Conservation (phyloP, 2,113 vertebrate genomes). For the Istiophorus platypterus region DNA sequence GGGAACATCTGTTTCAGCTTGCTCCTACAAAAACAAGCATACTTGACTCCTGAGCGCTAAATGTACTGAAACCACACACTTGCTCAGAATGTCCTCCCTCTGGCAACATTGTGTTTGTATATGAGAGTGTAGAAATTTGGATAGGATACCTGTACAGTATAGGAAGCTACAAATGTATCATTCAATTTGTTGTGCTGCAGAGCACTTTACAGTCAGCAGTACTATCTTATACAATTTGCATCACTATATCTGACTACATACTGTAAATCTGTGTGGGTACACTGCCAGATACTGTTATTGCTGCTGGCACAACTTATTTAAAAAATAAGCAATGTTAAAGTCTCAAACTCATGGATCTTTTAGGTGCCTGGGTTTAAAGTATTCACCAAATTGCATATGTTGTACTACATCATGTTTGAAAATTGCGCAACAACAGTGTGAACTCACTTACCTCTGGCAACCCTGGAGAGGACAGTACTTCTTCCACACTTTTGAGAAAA, state of each 20-base stretch:
- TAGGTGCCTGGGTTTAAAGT: constrained; percentile 38
- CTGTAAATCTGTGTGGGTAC: constrained; percentile 10
- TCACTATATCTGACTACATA: not conserved
- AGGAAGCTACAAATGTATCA: constrained; percentile 34
- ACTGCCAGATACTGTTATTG: constrained; percentile 28
- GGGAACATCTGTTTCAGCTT: constrained; percentile 79
- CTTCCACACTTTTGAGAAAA: constrained; percentile 89
- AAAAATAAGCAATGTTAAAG: constrained; percentile 42
- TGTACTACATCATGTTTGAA: constrained; percentile 54
- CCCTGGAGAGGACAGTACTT: constrained; percentile 84
- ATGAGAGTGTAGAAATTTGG: constrained; percentile 30
- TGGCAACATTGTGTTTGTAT: constrained; percentile 43
- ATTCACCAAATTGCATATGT: constrained; percentile 50
- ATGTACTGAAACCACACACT: constrained; percentile 64
- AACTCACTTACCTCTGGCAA: constrained; percentile 81
- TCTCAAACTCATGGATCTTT: constrained; percentile 18
- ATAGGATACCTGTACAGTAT: constrained; percentile 17
- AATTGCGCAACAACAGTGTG: constrained; percentile 57
- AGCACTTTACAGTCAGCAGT: not conserved
- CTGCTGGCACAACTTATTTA: constrained; percentile 10
- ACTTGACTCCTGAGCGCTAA: constrained; percentile 53
- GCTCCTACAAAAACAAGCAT: constrained; percentile 65
- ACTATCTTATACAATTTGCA: not conserved
- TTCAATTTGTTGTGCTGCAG: constrained; percentile 9
- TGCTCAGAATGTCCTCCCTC: constrained; percentile 44